Evolutionary conservation across 1,140 invertebrate genomes (phyloP).

Genomic region (Sinonovacula constricta): DNA sequence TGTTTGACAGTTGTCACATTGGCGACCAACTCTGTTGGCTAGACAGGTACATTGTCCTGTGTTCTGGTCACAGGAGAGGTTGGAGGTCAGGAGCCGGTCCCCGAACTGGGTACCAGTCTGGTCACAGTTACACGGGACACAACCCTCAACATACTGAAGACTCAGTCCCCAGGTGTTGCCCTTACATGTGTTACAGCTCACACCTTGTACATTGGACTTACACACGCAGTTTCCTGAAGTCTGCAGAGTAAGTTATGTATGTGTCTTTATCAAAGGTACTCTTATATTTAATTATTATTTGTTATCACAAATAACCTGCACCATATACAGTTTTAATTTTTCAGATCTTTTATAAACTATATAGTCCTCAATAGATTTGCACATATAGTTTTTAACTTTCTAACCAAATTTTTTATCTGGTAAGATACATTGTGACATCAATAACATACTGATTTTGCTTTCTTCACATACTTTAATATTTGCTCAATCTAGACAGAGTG

Average conservation of each 20-base stretch:
- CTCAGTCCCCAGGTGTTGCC: constrained; percentile 90
- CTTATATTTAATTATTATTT: no score
- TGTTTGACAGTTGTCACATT: constrained; percentile 95
- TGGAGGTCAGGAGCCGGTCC: constrained; percentile 24
- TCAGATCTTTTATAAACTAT: no score
- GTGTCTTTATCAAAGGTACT: not conserved
- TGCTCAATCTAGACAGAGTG: no score
- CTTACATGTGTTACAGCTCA: constrained; percentile 94
- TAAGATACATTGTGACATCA: no score
- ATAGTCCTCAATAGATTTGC: no score
- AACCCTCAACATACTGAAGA: constrained; percentile 87
- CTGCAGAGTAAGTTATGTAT: not conserved
- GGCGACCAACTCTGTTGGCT: constrained; percentile 92
- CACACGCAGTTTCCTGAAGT: constrained; percentile 89
- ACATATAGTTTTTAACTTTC: no score
- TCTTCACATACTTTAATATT: no score
- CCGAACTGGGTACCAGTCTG: constrained; percentile 63
- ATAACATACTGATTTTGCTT: no score
- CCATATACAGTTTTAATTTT: no score
- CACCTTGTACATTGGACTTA: constrained; percentile 93
- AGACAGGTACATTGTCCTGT: constrained; percentile 94
- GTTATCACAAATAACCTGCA: no score
- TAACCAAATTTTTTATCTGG: no score
- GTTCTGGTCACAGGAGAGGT: constrained; percentile 85
- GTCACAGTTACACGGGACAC: constrained; percentile 83